Evolutionary conservation across 2,113 vertebrate genomes (phyloP), one percentile per base, ranked within the genome.

Genomic region (Canis aureus): DNA sequence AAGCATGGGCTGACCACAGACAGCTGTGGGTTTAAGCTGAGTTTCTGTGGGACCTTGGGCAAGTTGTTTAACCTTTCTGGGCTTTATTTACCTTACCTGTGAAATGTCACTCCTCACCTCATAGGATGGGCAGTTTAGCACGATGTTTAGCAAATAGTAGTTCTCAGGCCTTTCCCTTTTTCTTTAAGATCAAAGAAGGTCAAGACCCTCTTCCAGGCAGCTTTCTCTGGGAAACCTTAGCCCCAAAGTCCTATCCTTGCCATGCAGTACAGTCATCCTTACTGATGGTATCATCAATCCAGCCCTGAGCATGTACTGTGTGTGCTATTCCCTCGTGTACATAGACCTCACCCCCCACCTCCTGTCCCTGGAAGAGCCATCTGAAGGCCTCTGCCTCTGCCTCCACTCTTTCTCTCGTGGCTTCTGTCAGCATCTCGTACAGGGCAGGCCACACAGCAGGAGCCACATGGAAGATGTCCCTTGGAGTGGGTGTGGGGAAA

Each of bases 401-500:
- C 29, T 67, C 20, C 16, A 38, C 20, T 53, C 43, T 27, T 79
- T 5, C 69, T 79, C 29, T 32, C 4, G 22, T 92, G 73, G 23
- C 12, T 83, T 23, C 1, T 1, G 5, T 53, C 19, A 53, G 55
- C 23, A 22, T 35, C 13, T 11, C 19, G 32, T 8, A 69, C 10
- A 15, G 17, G 53, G 38, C 16, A 32, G 19, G 60, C 19, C 35
- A 57, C 64, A 59, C 0, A 1, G 71, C 69, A 76, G 43, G 38
- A 32, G n/a, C 29, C 35, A 0, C 0, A 2, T 2, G 16, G 51
- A 79, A n/a, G n/a, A n/a, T 15, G 27, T 1, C 17, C 1, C 38
- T 23, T 0, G 15, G 2, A 38, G 3, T 43, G 9, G 38, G 29
- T 25, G 5, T 16, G 1, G 7, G 8, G 13, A 8, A 78, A 23